Evolutionary conservation across 2,888 invertebrate genomes (phyloP).

Genomic region (Nebria salina): DNA sequence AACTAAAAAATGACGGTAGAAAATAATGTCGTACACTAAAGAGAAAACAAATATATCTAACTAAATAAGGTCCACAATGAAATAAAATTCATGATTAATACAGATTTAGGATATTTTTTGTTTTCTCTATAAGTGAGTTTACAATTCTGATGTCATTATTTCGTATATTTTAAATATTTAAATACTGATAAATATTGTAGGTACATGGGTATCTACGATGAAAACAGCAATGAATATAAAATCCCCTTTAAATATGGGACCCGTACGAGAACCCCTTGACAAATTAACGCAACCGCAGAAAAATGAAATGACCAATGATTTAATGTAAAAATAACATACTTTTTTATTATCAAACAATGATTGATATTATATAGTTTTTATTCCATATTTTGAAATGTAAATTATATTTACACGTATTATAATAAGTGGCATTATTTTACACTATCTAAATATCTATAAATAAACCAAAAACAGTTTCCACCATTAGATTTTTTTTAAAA

Average conservation of each 20-base stretch:
- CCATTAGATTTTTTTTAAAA: slow-evolving; percentile 21
- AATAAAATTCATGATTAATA: no score
- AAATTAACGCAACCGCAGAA: slow-evolving; percentile 58
- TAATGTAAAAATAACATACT: slow-evolving; percentile 13
- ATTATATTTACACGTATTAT: slow-evolving; percentile 38
- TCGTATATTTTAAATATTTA: no score
- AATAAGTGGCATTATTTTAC: slow-evolving; percentile 31
- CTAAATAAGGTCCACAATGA: no score
- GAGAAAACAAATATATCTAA: no score
- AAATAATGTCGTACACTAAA: background rate
- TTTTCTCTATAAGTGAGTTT: no score
- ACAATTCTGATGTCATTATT: no score
- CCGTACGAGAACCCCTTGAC: slow-evolving; percentile 68
- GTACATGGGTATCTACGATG: slow-evolving; percentile 76
- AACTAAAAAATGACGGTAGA: background rate
- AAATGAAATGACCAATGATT: slow-evolving; percentile 35
- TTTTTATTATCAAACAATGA: slow-evolving; percentile 12
- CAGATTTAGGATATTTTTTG: no score
- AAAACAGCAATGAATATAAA: slow-evolving; percentile 73
- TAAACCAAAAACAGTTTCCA: slow-evolving; percentile 11
- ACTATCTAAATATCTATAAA: slow-evolving; percentile 28
- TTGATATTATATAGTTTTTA: slow-evolving; percentile 26
- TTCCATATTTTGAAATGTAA: slow-evolving; percentile 38
- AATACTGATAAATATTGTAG: slow-evolving; percentile 58
- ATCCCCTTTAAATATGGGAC: slow-evolving; percentile 71